Conservation (phyloP, 2,113 vertebrate genomes). For the Octodon degus region DNA sequence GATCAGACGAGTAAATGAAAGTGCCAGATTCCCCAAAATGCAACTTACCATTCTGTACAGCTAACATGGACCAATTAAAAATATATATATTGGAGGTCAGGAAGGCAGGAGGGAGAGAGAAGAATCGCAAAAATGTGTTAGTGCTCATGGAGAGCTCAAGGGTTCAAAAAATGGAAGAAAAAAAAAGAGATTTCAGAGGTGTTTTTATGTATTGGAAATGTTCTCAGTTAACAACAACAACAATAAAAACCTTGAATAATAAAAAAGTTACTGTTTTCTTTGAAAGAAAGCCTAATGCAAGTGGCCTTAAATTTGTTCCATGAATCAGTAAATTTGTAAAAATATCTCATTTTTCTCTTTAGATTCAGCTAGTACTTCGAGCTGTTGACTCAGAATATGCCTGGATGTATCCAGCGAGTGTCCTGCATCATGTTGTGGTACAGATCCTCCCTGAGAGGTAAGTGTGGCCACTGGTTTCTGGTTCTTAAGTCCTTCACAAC, state of each 20-base stretch:
- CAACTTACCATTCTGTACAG: neutral
- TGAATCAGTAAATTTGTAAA: neutral
- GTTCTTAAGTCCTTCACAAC: neutral
- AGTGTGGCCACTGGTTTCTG: neutral
- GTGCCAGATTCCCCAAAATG: neutral
- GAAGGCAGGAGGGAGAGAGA: neutral
- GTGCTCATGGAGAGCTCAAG: neutral
- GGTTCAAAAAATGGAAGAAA: neutral
- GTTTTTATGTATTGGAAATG: neutral
- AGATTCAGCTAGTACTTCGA: neutral
- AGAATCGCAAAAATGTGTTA: neutral
- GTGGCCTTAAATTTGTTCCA: neutral
- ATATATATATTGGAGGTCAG: too few species aligned
- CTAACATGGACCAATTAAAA: neutral
- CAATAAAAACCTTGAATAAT: neutral
- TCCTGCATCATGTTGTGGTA: neutral
- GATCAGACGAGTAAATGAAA: neutral
- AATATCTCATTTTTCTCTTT: neutral
- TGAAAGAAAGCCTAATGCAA: neutral
- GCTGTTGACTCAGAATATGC: neutral
- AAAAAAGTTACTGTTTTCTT: neutral
- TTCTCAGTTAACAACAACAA: neutral
- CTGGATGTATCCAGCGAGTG: neutral
- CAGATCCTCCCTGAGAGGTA: neutral
- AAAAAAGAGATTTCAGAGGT: neutral